A percentile compares a stretch with the other conserved stretches of the same genome.
Evolutionary conservation across 1,140 invertebrate species (phyloP).

Genomic region (Steinernema feltiae): DNA sequence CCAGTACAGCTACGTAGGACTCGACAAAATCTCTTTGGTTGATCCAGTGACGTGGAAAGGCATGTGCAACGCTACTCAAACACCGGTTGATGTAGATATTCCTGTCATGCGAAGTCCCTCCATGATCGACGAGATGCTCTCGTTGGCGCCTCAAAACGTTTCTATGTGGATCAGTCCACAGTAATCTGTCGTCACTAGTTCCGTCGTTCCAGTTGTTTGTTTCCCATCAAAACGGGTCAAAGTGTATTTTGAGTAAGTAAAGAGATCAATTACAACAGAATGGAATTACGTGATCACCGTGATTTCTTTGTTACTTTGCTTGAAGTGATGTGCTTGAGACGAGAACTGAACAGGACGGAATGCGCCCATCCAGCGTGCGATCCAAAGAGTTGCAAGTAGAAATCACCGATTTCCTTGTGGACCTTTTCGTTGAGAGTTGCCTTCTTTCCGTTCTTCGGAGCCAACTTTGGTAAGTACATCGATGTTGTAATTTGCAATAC

Average conservation of each 20-base stretch:
- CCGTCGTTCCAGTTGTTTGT: neutral
- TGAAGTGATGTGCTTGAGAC: constrained; percentile 20
- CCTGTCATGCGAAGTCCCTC: neutral
- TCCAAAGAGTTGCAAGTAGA: constrained; percentile 77
- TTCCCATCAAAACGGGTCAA: neutral
- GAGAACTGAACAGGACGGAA: constrained; percentile 64
- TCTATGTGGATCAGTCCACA: neutral
- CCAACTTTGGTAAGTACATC: constrained; percentile 67
- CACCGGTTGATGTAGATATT: neutral
- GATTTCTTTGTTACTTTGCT: neutral
- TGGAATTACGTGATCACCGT: neutral
- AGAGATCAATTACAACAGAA: neutral
- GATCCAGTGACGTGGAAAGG: neutral
- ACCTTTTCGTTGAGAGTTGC: constrained; percentile 67
- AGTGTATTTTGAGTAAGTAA: neutral
- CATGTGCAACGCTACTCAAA: neutral
- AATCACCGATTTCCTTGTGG: constrained; percentile 69
- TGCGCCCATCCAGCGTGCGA: constrained; percentile 88
- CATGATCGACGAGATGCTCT: neutral
- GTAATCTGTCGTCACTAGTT: neutral
- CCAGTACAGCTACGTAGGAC: constrained; percentile 4
- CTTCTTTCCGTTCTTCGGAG: constrained; percentile 22
- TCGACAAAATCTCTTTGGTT: neutral
- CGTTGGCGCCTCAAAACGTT: neutral
- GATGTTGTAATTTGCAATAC: constrained; percentile 81